Evolutionary conservation across 64 coral and sea anemone species (phyloP).

Genomic region (Montipora capricornis): DNA sequence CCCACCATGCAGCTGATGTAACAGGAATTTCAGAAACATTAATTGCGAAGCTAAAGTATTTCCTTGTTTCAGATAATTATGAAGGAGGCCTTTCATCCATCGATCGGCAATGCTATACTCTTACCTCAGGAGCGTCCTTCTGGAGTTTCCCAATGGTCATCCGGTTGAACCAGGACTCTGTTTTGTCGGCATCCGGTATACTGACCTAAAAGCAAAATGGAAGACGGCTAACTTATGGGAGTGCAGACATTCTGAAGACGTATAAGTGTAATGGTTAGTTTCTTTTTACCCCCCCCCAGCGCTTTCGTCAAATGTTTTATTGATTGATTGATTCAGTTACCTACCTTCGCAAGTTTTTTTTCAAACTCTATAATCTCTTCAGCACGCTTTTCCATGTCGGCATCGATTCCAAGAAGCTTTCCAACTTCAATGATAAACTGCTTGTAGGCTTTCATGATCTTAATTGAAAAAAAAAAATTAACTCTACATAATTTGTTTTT

Average conservation of each 20-base stretch:
- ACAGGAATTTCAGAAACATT: no score
- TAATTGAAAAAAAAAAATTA: neutral
- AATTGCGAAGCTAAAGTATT: no score
- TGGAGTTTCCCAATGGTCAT: conserved; percentile 80
- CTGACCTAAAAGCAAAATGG: conserved; percentile 65
- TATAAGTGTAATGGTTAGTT: no score
- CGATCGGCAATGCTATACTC: neutral
- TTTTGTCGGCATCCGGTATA: conserved; percentile 96
- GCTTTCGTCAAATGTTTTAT: no score
- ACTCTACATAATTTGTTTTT: neutral
- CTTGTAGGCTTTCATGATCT: conserved; percentile 99
- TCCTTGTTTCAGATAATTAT: no score
- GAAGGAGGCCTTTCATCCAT: no score
- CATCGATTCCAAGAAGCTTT: conserved; percentile 72
- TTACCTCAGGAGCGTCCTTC: conserved; percentile 83
- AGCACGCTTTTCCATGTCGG: conserved; percentile 70
- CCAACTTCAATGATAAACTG: conserved; percentile 87
- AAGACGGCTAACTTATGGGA: neutral
- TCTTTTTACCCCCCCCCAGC: no score
- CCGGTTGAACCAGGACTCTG: conserved; percentile 96
- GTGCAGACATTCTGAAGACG: no score
- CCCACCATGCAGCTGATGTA: no score
- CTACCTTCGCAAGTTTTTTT: conserved; percentile 89
- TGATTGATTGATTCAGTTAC: neutral
- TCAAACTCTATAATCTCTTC: conserved; percentile 92